phyloP scores from a whole-genome alignment of 2,888 invertebrate species.

The Apotomis betuletana region DNA sequence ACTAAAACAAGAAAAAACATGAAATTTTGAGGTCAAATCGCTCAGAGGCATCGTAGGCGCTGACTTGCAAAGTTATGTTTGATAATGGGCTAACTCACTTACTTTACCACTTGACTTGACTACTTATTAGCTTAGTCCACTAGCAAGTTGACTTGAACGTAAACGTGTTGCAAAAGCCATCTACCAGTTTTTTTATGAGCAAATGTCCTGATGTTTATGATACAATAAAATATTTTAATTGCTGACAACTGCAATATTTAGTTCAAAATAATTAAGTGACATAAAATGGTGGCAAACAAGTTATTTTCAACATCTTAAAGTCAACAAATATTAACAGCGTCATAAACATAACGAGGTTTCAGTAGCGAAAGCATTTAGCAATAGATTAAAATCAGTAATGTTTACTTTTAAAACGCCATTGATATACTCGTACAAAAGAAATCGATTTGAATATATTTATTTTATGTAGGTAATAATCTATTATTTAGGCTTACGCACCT shows the following conservation, averaged over 20 bases:
- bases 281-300: constrained; percentile 1
- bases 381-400: background rate
- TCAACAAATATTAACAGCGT: background rate
- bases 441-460: too few species aligned
- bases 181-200: background rate
- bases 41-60: background rate
- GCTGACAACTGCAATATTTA: background rate
- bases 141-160: background rate
- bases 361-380: background rate
- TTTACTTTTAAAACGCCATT: background rate
- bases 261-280: background rate
- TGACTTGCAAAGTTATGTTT: constrained; percentile 21
- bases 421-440: background rate
- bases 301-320: background rate
- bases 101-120: background rate
- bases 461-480: too few species aligned
- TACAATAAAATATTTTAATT: constrained; percentile 25
- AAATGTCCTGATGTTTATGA: constrained; percentile 9
- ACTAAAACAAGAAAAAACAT: background rate
- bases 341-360: background rate
- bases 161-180: constrained; percentile 7
- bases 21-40: constrained; percentile 3
- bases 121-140: background rate
- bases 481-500: too few species aligned
- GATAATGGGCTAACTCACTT: constrained; percentile 5